A percentile compares a stretch with the other conserved stretches of the same genome.
Conservation (phyloP, 2,888 invertebrate species). For the Nomada goodeniana region DNA sequence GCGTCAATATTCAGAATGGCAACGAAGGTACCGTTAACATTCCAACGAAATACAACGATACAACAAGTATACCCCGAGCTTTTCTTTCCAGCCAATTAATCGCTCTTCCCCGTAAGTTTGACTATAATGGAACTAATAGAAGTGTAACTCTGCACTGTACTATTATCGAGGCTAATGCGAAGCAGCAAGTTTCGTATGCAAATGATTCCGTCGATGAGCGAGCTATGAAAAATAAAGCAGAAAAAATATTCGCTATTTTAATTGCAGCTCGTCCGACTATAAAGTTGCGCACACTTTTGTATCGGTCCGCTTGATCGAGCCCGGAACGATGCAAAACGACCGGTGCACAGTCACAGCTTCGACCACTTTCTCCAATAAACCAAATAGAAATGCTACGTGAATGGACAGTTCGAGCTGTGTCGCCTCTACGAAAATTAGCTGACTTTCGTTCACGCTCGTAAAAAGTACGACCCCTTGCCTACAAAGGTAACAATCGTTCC, state of each 20-base stretch:
- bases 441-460: conserved; percentile 60
- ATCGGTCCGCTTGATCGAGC: conserved; percentile 49
- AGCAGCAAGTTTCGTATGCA: neutral
- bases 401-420: conserved; percentile 24
- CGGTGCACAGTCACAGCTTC: conserved; percentile 24
- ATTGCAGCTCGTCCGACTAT: neutral
- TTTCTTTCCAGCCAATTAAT: no score
- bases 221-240: neutral
- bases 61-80: no score
- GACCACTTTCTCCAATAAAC: conserved; percentile 65
- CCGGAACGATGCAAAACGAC: conserved; percentile 52
- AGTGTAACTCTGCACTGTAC: no score
- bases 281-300: conserved; percentile 17
- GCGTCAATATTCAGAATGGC: neutral
- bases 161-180: neutral
- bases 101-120: no score
- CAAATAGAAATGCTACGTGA: conserved; percentile 66
- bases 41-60: neutral
- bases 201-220: neutral
- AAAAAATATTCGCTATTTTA: conserved; percentile 31
- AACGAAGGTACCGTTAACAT: neutral
- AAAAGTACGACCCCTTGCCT: conserved; percentile 22
- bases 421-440: conserved; percentile 65
- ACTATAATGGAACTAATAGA: neutral
- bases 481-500: conserved; percentile 16